Evolutionary conservation across 2,113 vertebrate species (phyloP), one percentile per base, ranked within the genome.

Genomic region (Podarcis raffonei): DNA sequence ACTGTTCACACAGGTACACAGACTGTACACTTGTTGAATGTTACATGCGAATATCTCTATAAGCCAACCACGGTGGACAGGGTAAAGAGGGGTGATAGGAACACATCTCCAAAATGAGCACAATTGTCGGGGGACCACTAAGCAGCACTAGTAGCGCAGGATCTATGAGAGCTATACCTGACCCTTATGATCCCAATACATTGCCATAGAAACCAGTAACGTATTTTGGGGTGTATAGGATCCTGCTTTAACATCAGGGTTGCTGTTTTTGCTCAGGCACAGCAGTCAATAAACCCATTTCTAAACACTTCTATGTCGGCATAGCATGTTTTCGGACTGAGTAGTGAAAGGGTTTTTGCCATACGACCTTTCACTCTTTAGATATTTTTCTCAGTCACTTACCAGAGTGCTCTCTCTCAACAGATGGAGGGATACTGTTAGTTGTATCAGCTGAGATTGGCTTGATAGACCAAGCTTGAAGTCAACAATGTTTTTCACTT

Each of bases 381-480:
- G 62, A 42, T 86, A 78, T 39, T 87, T 87, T 48, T 30, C 75
- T 62, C 39, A 66, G 11, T 65, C 75, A 22, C 76, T 74, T 74
- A 25, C 68, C 25, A 39, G 35, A 39, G 30, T 84, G 69, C 30
- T 87, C 53, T 87, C 68, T 39, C 79, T 72, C 37, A 59, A 59
- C 42, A 81, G 69, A 74, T 81, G 68, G 42, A 81, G 72, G 74
- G 81, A 72, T 81, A 39, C 75, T 78, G 78, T 62, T 72, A 59
- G 30, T 72, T 30, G 48, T 25, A 81, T 87, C 68, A 74, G 18
- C 78, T 62, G 68, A 81, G 78, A 62, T n/a, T 37, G 86, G 78
- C 78, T 87, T 87, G 42, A 57, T 57, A 68, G 23, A 72, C 15
- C 68, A 74, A 72, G 48, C 86, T 78, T 86, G 76, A 77, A 86